These are phyloP conservation scores for Gobiocypris rarus DNA, from an alignment of 2,113 vertebrate species.

Conservation along the genomic window DNA sequence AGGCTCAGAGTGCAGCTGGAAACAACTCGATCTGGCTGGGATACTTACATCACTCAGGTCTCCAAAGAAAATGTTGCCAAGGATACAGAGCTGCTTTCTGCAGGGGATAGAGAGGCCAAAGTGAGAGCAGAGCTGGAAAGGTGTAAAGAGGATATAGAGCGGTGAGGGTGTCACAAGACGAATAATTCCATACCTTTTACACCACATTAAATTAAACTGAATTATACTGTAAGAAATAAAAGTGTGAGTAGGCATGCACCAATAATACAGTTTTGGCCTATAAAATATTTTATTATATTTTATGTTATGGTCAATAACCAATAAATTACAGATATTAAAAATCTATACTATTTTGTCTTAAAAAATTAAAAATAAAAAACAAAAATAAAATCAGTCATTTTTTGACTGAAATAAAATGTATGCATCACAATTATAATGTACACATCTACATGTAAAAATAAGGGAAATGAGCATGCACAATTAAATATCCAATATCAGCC, in stretches of 20 bases:
- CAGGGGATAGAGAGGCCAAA: conserved; percentile 67
- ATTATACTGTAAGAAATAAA: not conserved
- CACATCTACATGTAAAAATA: not conserved
- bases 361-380: no score
- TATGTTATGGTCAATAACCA: not conserved
- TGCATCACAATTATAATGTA: not conserved
- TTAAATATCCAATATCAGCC: not conserved
- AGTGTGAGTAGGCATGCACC: not conserved
- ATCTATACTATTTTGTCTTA: not conserved
- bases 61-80: conserved; percentile 75
- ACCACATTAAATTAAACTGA: not conserved
- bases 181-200: not conserved
- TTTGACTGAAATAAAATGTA: no score
- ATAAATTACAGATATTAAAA: not conserved
- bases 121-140: conserved; percentile 70
- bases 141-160: conserved; percentile 74
- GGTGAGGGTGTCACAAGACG: conserved; percentile 62
- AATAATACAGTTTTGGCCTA: not conserved
- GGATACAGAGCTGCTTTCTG: conserved; percentile 73
- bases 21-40: conserved; percentile 67
- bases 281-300: not conserved
- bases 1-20: conserved; percentile 73
- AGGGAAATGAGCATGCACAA: not conserved
- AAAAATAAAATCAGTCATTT: no score
- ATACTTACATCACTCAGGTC: conserved; percentile 72